phyloP scores from a whole-genome alignment of 2,888 invertebrate species.

The Argyresthia goedartella region DNA sequence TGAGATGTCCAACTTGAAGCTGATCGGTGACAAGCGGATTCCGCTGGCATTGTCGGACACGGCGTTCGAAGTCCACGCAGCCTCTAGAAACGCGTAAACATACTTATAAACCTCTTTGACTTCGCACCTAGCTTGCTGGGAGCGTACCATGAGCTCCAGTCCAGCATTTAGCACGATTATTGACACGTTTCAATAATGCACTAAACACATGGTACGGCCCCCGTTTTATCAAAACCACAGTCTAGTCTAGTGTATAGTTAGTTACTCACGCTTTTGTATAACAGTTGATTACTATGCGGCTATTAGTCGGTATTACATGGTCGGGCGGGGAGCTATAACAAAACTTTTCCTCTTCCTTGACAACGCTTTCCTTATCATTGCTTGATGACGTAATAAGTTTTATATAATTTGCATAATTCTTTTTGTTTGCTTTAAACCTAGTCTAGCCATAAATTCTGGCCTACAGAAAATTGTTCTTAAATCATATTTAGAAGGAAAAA shows the following conservation, averaged over 20 bases:
- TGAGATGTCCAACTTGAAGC: conserved; percentile 66
- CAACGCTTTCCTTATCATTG: background rate
- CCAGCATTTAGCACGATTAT: no score
- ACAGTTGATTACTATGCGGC: background rate
- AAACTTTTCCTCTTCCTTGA: background rate
- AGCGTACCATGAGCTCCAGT: no score
- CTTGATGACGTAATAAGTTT: background rate
- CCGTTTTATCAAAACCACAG: background rate
- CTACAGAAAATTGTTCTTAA: no score
- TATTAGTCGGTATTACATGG: background rate
- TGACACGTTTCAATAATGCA: no score
- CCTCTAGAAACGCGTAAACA: conserved; percentile 59
- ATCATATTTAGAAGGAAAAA: no score
- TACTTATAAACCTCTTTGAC: background rate
- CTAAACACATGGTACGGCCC: no score
- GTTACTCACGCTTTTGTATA: background rate
- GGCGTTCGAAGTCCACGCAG: conserved; percentile 66
- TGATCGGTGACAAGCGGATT: conserved; percentile 63
- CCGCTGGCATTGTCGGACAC: conserved; percentile 65
- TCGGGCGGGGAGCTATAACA: background rate
- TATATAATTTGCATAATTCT: background rate
- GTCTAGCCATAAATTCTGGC: no score
- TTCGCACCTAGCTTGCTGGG: background rate
- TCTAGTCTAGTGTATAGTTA: background rate
- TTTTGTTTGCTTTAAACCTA: background rate